Conservation (phyloP, 2,797 vertebrate genomes). For the Delichon dasypus region DNA sequence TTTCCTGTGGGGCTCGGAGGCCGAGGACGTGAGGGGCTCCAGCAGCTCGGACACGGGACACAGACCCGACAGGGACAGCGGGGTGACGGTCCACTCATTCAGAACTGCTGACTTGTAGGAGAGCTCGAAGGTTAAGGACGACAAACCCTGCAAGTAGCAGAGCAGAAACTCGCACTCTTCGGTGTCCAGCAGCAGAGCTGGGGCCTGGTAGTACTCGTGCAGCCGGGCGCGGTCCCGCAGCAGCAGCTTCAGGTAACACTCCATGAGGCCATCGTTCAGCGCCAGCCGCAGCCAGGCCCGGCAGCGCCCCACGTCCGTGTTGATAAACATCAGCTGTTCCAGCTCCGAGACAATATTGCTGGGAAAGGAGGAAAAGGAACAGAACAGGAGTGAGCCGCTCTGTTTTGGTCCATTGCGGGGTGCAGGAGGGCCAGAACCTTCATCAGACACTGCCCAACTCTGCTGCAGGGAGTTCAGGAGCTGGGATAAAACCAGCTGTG, state of each 20-base stretch:
- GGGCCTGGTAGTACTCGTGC: constrained; percentile 83
- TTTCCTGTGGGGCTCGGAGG: constrained; percentile 68
- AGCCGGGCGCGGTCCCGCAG: constrained; percentile 84
- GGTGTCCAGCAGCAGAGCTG: constrained; percentile 85
- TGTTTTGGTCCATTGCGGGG: rapidly evolving
- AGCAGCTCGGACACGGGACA: constrained; percentile 78
- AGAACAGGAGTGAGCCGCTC: not conserved
- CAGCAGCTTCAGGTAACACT: constrained; percentile 92
- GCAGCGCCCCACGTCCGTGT: constrained; percentile 90
- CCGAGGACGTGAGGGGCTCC: constrained; percentile 33
- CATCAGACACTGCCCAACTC: not conserved
- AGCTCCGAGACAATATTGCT: constrained; percentile 90
- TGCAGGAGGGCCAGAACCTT: not conserved
- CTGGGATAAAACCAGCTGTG: not conserved
- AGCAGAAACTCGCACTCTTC: constrained; percentile 94
- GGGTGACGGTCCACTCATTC: constrained; percentile 94
- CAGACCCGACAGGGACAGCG: constrained; percentile 90
- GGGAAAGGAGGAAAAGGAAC: not conserved
- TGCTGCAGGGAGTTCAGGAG: not conserved
- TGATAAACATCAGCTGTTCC: constrained; percentile 88
- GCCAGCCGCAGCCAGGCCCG: constrained; percentile 94
- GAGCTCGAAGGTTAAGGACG: constrained; percentile 87
- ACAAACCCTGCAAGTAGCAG: constrained; percentile 91
- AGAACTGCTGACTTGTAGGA: constrained; percentile 95
- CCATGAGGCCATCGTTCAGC: constrained; percentile 90